Conservation (phyloP, 1,140 invertebrate genomes). For the Drosophila paulistorum region DNA sequence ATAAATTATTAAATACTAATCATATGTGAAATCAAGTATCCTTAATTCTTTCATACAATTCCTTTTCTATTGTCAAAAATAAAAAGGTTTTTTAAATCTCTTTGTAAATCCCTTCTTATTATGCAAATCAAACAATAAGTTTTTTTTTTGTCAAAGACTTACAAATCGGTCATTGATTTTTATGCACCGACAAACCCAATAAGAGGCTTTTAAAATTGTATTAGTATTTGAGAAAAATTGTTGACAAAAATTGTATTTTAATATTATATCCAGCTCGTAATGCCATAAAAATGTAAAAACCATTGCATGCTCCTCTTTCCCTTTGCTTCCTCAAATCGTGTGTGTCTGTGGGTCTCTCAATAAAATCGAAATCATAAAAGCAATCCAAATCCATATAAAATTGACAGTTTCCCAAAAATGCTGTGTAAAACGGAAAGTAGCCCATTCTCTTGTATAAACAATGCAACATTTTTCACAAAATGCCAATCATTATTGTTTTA, state of each 20-base stretch:
- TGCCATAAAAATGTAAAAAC: constrained; percentile 70
- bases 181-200: constrained; percentile 37
- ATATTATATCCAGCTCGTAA: constrained; percentile 53
- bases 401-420: constrained; percentile 23
- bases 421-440: constrained; percentile 29
- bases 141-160: constrained; percentile 24
- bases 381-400: constrained; percentile 34
- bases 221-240: constrained; percentile 45
- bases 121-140: constrained; percentile 37
- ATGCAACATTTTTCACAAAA: constrained; percentile 18
- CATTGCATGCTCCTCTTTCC: constrained; percentile 32
- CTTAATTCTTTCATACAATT: too few species aligned
- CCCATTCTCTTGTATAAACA: constrained; percentile 29
- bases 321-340: not conserved
- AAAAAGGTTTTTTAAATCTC: not conserved
- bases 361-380: constrained; percentile 41
- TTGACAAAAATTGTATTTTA: constrained; percentile 55
- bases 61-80: not conserved
- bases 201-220: constrained; percentile 56
- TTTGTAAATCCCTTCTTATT: constrained; percentile 15
- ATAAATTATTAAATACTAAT: too few species aligned
- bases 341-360: constrained; percentile 20
- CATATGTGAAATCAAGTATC: too few species aligned
- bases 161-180: constrained; percentile 52
- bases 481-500: constrained; percentile 48